phyloP scores from a whole-genome alignment of 2,113 vertebrate genomes.

The Cyphomyrus discorhynchus region DNA sequence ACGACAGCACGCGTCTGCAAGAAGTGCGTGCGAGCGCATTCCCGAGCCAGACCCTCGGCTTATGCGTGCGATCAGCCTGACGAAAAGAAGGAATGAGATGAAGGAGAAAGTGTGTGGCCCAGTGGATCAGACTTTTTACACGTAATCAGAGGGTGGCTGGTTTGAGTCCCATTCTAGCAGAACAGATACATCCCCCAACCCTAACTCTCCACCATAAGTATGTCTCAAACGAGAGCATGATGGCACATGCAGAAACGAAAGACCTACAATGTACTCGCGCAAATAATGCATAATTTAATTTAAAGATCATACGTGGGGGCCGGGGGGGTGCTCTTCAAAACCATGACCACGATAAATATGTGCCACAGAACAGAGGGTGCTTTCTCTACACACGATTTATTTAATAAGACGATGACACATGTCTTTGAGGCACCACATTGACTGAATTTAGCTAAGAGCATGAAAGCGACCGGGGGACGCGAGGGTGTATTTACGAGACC shows the following conservation, averaged over 20 bases:
- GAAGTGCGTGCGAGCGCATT: not conserved
- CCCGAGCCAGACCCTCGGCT: not conserved
- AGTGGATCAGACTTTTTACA: not conserved
- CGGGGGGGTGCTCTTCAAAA: not conserved
- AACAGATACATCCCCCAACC: not conserved
- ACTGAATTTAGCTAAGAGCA: not conserved
- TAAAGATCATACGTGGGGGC: not conserved
- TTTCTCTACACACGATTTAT: not conserved
- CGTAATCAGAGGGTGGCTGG: not conserved
- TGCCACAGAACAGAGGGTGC: not conserved
- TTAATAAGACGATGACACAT: not conserved
- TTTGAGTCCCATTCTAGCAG: not conserved
- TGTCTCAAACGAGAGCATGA: not conserved
- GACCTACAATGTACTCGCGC: not conserved
- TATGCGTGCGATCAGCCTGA: not conserved
- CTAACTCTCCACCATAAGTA: not conserved
- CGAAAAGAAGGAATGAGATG: not conserved
- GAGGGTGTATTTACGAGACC: constrained; percentile 12
- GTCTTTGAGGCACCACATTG: not conserved
- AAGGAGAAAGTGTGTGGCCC: not conserved
- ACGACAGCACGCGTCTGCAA: not conserved
- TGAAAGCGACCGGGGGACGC: not conserved
- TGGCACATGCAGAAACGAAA: not conserved
- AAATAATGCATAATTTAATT: not conserved
- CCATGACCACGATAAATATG: not conserved